These are phyloP conservation scores for Tupaia chinensis DNA, from an alignment of 2,113 vertebrate species.

Conservation along the genomic window DNA sequence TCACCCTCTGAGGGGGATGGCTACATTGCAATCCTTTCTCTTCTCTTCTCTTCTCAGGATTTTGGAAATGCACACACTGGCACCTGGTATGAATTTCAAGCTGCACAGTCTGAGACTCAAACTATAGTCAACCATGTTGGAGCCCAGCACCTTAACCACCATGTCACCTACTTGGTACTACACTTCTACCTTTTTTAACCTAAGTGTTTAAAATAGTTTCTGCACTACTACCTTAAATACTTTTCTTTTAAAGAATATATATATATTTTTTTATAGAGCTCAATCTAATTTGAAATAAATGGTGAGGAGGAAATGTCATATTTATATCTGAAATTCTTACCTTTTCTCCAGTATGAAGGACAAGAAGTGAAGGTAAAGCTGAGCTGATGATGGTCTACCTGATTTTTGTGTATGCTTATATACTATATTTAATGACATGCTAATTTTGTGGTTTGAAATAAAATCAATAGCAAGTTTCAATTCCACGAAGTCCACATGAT, in stretches of 20 bases:
- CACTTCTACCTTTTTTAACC: not conserved
- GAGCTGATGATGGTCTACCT: not conserved
- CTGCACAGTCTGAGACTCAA: no score
- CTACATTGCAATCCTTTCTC: no score
- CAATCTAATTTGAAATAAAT: not conserved
- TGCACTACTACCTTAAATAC: not conserved
- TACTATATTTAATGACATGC: conserved; percentile 51
- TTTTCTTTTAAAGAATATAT: not conserved
- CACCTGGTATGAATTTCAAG: no score
- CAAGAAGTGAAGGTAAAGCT: conserved; percentile 11
- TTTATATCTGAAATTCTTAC: conserved; percentile 63
- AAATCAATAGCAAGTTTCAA: conserved; percentile 6
- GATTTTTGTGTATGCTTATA: conserved; percentile 56
- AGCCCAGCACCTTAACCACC: no score
- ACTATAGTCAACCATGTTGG: no score
- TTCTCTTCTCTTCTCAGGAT: no score
- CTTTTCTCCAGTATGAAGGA: conserved; percentile 47
- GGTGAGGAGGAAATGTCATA: not conserved
- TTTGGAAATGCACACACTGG: no score
- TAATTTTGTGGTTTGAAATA: conserved; percentile 74
- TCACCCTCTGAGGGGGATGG: no score
- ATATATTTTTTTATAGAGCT: not conserved
- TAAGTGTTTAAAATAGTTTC: conserved; percentile 24
- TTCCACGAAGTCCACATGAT: conserved; percentile 67
- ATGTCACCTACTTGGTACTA: no score